Base-by-base conservation (phyloP, 1,140 invertebrate species). In the Dendroctonus ponderosae region DNA sequence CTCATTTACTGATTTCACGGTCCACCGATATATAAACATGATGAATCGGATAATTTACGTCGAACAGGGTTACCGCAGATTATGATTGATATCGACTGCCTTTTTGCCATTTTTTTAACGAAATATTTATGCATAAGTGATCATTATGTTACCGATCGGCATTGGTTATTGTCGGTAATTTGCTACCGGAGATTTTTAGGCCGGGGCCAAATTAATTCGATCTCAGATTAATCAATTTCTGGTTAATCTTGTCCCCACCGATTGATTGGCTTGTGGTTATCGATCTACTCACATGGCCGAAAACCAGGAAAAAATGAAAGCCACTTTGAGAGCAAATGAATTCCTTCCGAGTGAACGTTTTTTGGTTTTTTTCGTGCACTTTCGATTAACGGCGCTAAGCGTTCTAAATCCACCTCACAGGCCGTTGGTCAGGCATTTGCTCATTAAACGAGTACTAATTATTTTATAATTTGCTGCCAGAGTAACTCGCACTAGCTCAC, bases 71-170 rank as follows among this genome's bases (percentile, higher is more conserved):
- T 54, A 63, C 50, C 50, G 51, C 50, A 51, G 38, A 62, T 54
- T 42, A 54, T 54, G 61, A 63, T 63, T 63, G 61, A 63, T 63
- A 63, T 38, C 49, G 41, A 15, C 40, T 46, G 51, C 12, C 61
- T 54, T 63, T 54, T 63, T 63, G 39, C 37, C 7, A 43, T 26
- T 53, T 63, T 63, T 63, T 63, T 63, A 63, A 63, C 54, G 61
- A 63, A 63, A 63, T 63, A 63, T 63, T 63, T 63, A 63, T 63
- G 61, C 61, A 54, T 53, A 63, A 63, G 51, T 46, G 61, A 63
- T 63, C 61, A 63, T 63, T 63, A 54, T 52, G 50, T 44, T 63
- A 63, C 40, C 37, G 51, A 63, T 63, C 9, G 26, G 50, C 42
- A 54, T 44, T 54, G 50, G 11, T 54, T 41, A 49, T 63, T 54